Evolutionary conservation across 2,888 invertebrate species (phyloP).

Genomic region (Ecliptopera silaceata): DNA sequence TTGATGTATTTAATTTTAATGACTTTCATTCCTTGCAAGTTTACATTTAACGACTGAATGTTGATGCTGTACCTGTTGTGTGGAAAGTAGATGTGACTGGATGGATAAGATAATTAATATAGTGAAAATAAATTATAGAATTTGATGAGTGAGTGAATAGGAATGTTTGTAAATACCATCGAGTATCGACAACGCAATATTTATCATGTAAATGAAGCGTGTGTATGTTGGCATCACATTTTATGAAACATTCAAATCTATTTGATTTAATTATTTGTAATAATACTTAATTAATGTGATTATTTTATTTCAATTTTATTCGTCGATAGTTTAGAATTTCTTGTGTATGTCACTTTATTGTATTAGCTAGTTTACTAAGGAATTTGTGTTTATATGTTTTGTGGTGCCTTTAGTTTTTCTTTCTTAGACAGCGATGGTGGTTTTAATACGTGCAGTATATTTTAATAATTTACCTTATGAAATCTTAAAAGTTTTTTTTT

Average conservation of each 20-base stretch:
- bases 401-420: constrained; percentile 76
- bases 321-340: constrained; percentile 69
- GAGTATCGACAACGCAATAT: constrained; percentile 44
- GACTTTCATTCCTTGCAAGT: constrained; percentile 79
- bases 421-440: constrained; percentile 24
- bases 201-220: constrained; percentile 43
- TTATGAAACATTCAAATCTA: constrained; percentile 40
- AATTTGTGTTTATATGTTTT: constrained; percentile 59
- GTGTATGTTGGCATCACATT: constrained; percentile 61
- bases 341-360: constrained; percentile 58
- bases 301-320: constrained; percentile 47
- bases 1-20: constrained; percentile 77
- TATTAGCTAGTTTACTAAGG: constrained; percentile 49
- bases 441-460: constrained; percentile 22
- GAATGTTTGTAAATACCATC: constrained; percentile 54
- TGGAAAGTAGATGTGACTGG: constrained; percentile 52
- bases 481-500: constrained; percentile 36
- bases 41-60: constrained; percentile 70
- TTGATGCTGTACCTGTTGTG: constrained; percentile 67
- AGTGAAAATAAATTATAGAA: constrained; percentile 35
- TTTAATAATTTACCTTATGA: constrained; percentile 36
- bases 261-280: constrained; percentile 45
- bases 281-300: constrained; percentile 37
- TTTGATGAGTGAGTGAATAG: constrained; percentile 42
- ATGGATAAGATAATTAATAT: constrained; percentile 35